Evolutionary conservation across 2,797 vertebrate species (phyloP), one percentile per base, ranked within the genome.

Genomic region (Chelonia mydas): DNA sequence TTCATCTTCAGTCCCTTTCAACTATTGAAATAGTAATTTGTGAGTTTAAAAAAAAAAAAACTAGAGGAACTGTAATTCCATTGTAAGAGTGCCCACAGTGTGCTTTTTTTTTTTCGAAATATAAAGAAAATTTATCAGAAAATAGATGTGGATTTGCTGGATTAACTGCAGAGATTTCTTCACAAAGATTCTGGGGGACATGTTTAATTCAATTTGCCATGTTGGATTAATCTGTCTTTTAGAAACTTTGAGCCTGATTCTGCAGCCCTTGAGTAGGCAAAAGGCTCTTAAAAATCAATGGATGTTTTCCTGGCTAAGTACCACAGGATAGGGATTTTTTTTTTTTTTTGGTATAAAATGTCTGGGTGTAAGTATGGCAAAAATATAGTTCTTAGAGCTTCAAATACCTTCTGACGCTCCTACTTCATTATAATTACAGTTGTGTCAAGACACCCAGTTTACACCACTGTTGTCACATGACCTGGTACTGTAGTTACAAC

Each of bases 271-370:
- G 82, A 57, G 80, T 95, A 91, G 49, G 84, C 86, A 96, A 94
- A 96, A 88, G 76, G 89, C 86, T 90, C 77, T 23, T 93, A 53
- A 95, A 95, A 88, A n/a, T 16, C 93, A 82, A 49, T 84, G 85
- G 85, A 92, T 91, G 27, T 81, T 94, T 94, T 94, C 86, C 82
- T 94, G 80, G 57, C 82, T 81, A 82, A 78, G 87, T 68, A 87
- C n/a, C 45, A 80, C 3, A 74, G 74, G 81, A 93, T 31, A 17
- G 41, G 49, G 3, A 77, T 33, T 68, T n/a, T 31, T 59, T 12
- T 31, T 12, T n/a, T 17, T 33, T 61, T 65, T 65, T 37, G 41
- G 10, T 72, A 41, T 72, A 33, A 37, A 74, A 74, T 45, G 3
- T 5, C 25, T 93, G 59, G 23, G 41, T 85, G 5, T 47, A 28